These are phyloP conservation scores for Nothura maculosa DNA, from an alignment of 2,797 vertebrate species.

Conservation along the genomic window DNA sequence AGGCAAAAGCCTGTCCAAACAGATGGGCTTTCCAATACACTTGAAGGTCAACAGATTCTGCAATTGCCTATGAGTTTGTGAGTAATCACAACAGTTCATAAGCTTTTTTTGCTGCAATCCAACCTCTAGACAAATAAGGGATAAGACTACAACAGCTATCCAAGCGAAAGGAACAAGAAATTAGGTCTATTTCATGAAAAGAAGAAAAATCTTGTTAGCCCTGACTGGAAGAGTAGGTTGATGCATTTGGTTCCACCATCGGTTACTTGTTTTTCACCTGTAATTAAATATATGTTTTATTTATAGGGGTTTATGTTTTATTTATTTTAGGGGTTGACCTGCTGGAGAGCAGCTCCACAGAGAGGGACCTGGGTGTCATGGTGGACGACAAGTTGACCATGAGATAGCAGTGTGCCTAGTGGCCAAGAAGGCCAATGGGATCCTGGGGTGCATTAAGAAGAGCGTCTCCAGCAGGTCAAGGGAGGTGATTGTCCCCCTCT, in stretches of 20 bases:
- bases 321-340: too few species aligned
- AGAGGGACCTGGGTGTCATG: too few species aligned
- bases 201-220: not conserved
- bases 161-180: not conserved
- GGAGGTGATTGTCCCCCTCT: too few species aligned
- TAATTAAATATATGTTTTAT: not conserved
- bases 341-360: too few species aligned
- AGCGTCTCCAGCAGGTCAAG: too few species aligned
- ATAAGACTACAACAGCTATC: not conserved
- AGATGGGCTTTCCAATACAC: constrained; percentile 30
- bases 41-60: constrained; percentile 39
- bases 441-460: too few species aligned
- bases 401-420: too few species aligned
- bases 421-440: too few species aligned
- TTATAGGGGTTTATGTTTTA: too few species aligned
- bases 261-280: not conserved
- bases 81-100: not conserved
- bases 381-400: too few species aligned
- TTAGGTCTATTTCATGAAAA: not conserved
- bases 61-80: not conserved
- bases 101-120: not conserved
- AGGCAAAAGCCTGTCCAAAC: constrained; percentile 47
- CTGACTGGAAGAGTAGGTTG: not conserved
- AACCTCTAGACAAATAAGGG: not conserved
- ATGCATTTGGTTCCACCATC: not conserved